These are phyloP conservation scores for Tauraco hartlaubi DNA, from an alignment of 2,797 vertebrate genomes.

Conservation along the genomic window DNA sequence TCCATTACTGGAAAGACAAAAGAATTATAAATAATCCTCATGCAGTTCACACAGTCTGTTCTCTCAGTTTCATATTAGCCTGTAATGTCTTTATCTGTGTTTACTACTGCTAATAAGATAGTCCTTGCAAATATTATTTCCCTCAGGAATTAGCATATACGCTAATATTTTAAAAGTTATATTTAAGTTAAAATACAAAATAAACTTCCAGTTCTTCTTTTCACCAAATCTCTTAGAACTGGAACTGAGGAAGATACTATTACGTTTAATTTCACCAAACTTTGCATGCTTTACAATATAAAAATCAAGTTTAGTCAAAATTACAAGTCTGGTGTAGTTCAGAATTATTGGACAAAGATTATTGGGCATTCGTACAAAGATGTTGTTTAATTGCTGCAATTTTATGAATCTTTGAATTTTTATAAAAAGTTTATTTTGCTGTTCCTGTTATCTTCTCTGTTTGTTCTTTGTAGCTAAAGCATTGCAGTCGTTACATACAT, in stretches of 20 bases:
- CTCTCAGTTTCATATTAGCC: not conserved
- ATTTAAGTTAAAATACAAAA: not conserved
- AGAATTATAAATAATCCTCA: not conserved
- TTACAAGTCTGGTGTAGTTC: not conserved
- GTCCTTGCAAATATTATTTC: not conserved
- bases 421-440: not conserved
- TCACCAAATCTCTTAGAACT: not conserved
- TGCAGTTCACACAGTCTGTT: not conserved
- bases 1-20: not conserved
- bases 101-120: not conserved
- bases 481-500: constrained; percentile 98
- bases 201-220: not conserved
- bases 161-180: not conserved
- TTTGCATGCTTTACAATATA: not conserved
- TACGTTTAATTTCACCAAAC: not conserved
- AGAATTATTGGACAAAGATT: not conserved
- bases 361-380: not conserved
- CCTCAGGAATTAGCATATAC: not conserved
- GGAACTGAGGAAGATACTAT: not conserved
- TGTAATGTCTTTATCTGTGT: not conserved
- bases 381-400: not conserved
- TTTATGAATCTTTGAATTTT: not conserved
- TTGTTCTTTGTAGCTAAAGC: constrained; percentile 88
- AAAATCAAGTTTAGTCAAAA: not conserved
- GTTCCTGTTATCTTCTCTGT: not conserved